phyloP scores from a whole-genome alignment of 1,140 invertebrate species.

The Rhysida immarginata region DNA sequence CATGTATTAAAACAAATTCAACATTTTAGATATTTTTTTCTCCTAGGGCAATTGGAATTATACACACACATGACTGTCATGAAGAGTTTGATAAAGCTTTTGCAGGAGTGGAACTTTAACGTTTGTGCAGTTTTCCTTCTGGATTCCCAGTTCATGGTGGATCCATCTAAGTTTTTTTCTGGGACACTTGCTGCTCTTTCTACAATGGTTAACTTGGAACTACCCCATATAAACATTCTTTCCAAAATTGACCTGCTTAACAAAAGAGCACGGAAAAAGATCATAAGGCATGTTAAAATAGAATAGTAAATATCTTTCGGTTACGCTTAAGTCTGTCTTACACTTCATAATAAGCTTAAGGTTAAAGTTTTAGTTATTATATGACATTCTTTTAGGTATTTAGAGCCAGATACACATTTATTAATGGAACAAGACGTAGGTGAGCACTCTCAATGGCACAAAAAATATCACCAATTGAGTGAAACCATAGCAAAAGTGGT shows the following conservation, averaged over 20 bases:
- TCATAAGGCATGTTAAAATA: conserved; percentile 45
- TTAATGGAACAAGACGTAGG: conserved; percentile 41
- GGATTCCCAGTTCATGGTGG: conserved; percentile 94
- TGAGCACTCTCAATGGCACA: conserved; percentile 46
- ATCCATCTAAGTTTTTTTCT: conserved; percentile 88
- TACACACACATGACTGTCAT: conserved; percentile 92
- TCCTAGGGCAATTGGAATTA: conserved; percentile 79
- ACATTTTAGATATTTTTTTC: too few relatives aligned
- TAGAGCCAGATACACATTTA: conserved; percentile 67
- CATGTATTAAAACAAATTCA: too few relatives aligned
- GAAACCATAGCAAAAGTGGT: conserved; percentile 30
- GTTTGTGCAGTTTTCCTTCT: conserved; percentile 84
- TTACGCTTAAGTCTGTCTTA: not conserved
- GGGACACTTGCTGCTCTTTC: conserved; percentile 85
- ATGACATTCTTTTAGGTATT: conserved; percentile 43
- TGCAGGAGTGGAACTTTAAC: conserved; percentile 69
- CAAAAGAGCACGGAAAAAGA: conserved; percentile 55
- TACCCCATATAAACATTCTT: conserved; percentile 85
- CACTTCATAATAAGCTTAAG: not conserved
- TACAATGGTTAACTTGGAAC: conserved; percentile 89
- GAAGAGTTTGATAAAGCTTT: conserved; percentile 55
- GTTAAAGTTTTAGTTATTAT: too few relatives aligned
- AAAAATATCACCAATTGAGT: conserved; percentile 62
- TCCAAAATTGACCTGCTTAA: conserved; percentile 91
- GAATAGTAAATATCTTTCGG: conserved; percentile 14